Evolutionary conservation across 2,113 vertebrate species (phyloP).

Genomic region (Irena cyanogastra): DNA sequence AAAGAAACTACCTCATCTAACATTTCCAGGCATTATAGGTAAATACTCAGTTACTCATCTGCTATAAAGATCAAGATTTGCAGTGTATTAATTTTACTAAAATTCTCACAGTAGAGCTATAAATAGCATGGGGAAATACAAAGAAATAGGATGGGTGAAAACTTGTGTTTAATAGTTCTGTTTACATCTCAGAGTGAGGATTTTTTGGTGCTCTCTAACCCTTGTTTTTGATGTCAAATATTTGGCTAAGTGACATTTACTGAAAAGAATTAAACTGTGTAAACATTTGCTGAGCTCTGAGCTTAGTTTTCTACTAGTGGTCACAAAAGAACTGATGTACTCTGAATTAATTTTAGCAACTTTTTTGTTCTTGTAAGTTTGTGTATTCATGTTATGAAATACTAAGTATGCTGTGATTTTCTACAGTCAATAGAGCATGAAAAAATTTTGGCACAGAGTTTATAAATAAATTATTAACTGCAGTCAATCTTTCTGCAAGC

Average conservation of each 20-base stretch:
- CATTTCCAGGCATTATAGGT: slow-evolving; percentile 94
- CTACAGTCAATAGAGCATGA: not conserved
- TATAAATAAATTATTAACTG: not conserved
- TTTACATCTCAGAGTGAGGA: not conserved
- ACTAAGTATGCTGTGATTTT: not conserved
- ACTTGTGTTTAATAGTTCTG: not conserved
- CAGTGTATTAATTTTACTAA: not conserved
- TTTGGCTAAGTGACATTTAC: not conserved
- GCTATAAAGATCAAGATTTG: not conserved
- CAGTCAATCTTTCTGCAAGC: not conserved
- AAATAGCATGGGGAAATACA: not conserved
- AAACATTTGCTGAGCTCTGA: not conserved
- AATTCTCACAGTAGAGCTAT: not conserved
- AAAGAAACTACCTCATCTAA: slow-evolving; percentile 99
- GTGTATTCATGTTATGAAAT: not conserved
- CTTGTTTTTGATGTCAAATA: not conserved
- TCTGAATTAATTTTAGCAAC: not conserved
- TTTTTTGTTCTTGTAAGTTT: not conserved
- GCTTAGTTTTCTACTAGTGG: not conserved
- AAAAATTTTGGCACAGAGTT: not conserved
- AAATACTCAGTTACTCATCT: not conserved
- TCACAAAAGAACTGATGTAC: not conserved
- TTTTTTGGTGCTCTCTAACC: not conserved
- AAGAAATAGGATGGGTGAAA: not conserved
- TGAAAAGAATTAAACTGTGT: not conserved